Evolutionary conservation across 2,888 invertebrate species (phyloP), one percentile per base, ranked within the genome.

Genomic region (Nipponacmea schrenckii): DNA sequence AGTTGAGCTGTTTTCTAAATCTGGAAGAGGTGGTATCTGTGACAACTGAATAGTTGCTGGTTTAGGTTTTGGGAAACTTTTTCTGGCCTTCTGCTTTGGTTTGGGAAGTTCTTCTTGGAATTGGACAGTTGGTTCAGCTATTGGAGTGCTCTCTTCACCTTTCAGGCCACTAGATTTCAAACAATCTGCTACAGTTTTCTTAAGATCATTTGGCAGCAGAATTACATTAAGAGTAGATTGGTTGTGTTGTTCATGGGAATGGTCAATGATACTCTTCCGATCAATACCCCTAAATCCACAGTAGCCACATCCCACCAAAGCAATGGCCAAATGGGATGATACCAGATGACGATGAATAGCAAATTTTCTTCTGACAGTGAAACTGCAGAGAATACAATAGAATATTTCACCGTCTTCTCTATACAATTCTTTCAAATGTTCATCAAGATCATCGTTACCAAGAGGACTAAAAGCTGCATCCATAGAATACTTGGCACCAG

Each of bases 341-440:
- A 78, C 74, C 24, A 78, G 74, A 64, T 78, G 78, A 0, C 78
- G 69, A 62, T 78, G 78, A 14, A 78, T 70, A 15, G 78, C 78
- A 70, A 77, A 78, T 44, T 73, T 75, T n/a, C 78, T 68, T 63
- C 74, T 71, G 67, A 78, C 77, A 69, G 77, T 73, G 62, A 74
- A 72, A 15, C 67, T 69, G 20, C 78, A 78, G 27, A 75, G 74
- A 5, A 75, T 67, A 63, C 78, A 78, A 44, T 67, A 71, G 67
- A 68, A 72, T 48, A 67, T 67, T 1, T 46, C 70, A n/a, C 67
- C 74, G 5, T 62, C 68, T 5, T 67, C 72, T 39, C 71, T 56
- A 50, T 78, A 78, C 63, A 78, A 66, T 46, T 77, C 77, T 24
- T 67, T 68, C 14, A 78, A 69, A 62, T 75, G 77, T 67, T 74